phyloP scores from a whole-genome alignment of 2,888 invertebrate genomes.

The Ophion ellenae region DNA sequence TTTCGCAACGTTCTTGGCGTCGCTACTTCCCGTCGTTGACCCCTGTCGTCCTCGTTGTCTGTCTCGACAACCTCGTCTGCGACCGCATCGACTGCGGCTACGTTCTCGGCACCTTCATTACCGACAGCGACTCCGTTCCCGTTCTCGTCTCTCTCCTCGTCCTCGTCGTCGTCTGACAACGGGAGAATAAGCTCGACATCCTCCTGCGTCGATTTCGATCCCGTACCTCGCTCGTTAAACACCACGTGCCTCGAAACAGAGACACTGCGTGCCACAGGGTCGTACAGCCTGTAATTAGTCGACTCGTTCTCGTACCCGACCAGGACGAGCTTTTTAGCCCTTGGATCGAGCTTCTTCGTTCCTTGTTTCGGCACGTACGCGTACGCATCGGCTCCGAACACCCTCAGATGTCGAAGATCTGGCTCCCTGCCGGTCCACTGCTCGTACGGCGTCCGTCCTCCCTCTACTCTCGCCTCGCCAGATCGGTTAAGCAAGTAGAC shows the following conservation, averaged over 20 bases:
- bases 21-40: too few relatives aligned
- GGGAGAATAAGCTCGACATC: too few relatives aligned
- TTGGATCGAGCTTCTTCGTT: constrained; percentile 45
- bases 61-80: too few relatives aligned
- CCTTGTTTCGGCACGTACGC: constrained; percentile 68
- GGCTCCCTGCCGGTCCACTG: constrained; percentile 43
- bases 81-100: too few relatives aligned
- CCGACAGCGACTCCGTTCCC: too few relatives aligned
- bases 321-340: constrained; percentile 42
- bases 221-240: constrained; percentile 19
- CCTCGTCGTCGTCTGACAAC: too few relatives aligned
- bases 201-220: too few relatives aligned
- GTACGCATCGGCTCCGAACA: constrained; percentile 69
- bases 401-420: constrained; percentile 50
- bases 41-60: too few relatives aligned
- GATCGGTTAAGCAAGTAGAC: constrained; percentile 41
- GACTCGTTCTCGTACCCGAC: constrained; percentile 39
- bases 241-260: constrained; percentile 34
- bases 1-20: constrained; percentile 35
- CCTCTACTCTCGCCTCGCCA: not conserved
- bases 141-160: too few relatives aligned
- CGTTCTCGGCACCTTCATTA: too few relatives aligned
- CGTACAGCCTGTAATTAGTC: constrained; percentile 35
- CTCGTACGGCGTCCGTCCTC: constrained; percentile 34
- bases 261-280: constrained; percentile 27